A percentile compares a stretch with the other conserved stretches of the same genome.
Conservation (phyloP, 2,113 vertebrate genomes). For the Seriola aureovittata region DNA sequence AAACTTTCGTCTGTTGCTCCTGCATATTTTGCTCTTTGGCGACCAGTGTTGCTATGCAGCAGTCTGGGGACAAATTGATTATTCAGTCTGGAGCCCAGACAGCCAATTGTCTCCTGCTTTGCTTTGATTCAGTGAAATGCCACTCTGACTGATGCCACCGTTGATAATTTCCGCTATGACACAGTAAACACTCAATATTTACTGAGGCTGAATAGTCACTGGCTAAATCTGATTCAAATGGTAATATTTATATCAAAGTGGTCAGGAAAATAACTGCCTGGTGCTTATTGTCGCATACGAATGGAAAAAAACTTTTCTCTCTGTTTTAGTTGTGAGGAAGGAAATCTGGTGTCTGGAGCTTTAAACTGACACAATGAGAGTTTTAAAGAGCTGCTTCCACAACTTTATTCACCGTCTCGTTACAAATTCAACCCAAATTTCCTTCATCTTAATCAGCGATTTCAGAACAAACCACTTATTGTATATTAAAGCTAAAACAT, state of each 20-base stretch:
- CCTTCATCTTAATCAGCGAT: neutral
- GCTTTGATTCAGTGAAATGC: conserved; percentile 69
- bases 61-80: conserved; percentile 66
- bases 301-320: neutral
- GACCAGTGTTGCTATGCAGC: conserved; percentile 58
- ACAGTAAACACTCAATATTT: conserved; percentile 70
- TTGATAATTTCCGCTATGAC: conserved; percentile 55
- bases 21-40: conserved; percentile 28
- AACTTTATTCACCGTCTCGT: neutral
- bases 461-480: neutral
- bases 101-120: conserved; percentile 63
- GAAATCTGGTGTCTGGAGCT: neutral
- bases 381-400: neutral
- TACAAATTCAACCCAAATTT: too few species aligned
- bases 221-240: conserved; percentile 43
- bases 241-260: conserved; percentile 22
- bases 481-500: neutral
- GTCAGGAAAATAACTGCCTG: neutral
- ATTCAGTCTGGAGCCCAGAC: conserved; percentile 60
- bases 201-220: conserved; percentile 32
- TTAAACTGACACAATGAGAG: neutral
- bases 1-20: conserved; percentile 29
- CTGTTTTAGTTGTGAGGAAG: neutral
- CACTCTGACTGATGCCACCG: conserved; percentile 63
- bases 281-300: neutral